phyloP scores from a whole-genome alignment of 2,113 vertebrate species.

The Mastomys natalensis region DNA sequence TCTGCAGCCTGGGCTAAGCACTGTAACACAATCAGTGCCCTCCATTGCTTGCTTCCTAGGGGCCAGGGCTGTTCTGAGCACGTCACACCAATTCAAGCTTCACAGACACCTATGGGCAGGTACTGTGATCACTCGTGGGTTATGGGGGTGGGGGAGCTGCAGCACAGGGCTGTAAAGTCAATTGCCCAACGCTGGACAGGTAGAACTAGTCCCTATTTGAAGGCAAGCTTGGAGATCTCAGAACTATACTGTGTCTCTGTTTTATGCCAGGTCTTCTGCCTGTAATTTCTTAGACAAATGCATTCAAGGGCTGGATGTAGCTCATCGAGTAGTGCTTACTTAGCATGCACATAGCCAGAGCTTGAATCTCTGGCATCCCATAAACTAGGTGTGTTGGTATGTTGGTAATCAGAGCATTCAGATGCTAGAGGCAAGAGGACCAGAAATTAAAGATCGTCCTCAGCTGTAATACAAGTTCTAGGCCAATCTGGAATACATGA shows the following conservation, averaged over 20 bases:
- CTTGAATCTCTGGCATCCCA: not conserved
- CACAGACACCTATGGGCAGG: not conserved
- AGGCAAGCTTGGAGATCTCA: not conserved
- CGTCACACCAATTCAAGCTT: not conserved
- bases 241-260: not conserved
- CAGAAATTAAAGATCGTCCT: not conserved
- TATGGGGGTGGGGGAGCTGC: slow-evolving; percentile 46
- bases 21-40: not conserved
- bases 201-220: not conserved
- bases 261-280: not conserved
- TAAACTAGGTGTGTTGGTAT: not conserved
- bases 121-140: not conserved
- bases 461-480: not conserved
- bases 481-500: not conserved
- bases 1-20: not conserved
- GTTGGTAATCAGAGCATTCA: not conserved
- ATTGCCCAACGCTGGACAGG: not conserved
- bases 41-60: not conserved
- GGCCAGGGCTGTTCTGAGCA: not conserved
- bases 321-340: not conserved
- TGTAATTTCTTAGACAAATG: not conserved
- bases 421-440: not conserved
- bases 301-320: not conserved
- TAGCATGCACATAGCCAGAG: not conserved
- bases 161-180: not conserved